Conservation (phyloP, 1,140 invertebrate genomes). For the Manduca sexta region DNA sequence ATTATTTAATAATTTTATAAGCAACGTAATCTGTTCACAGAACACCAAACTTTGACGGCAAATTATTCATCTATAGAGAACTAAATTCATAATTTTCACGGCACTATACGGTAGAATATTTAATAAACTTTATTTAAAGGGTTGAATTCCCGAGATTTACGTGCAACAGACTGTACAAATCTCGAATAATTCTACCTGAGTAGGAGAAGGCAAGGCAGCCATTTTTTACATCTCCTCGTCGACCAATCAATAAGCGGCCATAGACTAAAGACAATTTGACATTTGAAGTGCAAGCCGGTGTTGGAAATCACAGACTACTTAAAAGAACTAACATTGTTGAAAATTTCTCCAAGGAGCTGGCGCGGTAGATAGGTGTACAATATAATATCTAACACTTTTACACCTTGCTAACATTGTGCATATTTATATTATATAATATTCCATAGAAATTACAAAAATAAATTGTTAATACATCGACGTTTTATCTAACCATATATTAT, state of each 20-base stretch:
- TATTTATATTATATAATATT: too few species aligned
- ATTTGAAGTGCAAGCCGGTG: not conserved
- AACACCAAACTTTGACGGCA: constrained; percentile 42
- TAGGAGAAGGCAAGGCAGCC: constrained; percentile 81
- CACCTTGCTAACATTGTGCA: too few species aligned
- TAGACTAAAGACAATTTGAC: constrained; percentile 28
- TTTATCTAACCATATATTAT: too few species aligned
- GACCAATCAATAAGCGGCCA: constrained; percentile 71
- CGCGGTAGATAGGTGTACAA: too few species aligned
- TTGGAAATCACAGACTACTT: not conserved
- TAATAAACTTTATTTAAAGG: constrained; percentile 23
- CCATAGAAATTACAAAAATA: too few species aligned
- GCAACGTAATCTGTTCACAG: constrained; percentile 36
- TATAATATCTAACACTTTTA: too few species aligned
- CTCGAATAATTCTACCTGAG: constrained; percentile 74
- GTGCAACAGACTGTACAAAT: constrained; percentile 41
- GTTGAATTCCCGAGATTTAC: constrained; percentile 18
- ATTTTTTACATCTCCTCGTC: constrained; percentile 76
- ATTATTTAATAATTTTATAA: constrained; percentile 33
- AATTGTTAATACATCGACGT: too few species aligned
- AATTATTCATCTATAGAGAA: constrained; percentile 22
- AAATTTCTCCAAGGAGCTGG: too few species aligned
- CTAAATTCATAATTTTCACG: constrained; percentile 16
- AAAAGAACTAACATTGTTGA: too few species aligned
- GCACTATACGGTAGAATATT: constrained; percentile 23